A percentile compares a stretch with the other conserved stretches of the same genome.
These are phyloP conservation scores for Cyrtorhinus lividipennis DNA, from an alignment of 1,140 invertebrate genomes.

Conservation along the genomic window DNA sequence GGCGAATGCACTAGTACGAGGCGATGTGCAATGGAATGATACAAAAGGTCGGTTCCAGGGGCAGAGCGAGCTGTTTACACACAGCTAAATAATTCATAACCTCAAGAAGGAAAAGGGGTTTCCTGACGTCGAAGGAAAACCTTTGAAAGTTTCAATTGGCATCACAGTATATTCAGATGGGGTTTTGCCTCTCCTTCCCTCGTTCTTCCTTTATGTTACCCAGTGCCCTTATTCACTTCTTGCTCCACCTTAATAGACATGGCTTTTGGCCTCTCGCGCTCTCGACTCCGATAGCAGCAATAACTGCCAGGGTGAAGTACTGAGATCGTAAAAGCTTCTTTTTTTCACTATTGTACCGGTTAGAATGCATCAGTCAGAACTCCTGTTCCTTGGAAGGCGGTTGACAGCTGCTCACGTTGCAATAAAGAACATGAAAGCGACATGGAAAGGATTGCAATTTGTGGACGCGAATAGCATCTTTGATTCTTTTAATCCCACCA, in stretches of 20 bases:
- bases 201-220: background rate
- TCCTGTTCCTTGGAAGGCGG: too few species aligned
- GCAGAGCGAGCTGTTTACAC: background rate
- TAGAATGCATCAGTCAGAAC: too few species aligned
- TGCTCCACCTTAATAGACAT: background rate
- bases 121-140: background rate
- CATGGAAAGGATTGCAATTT: too few species aligned
- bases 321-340: too few species aligned
- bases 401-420: too few species aligned
- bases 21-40: background rate
- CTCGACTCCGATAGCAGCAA: too few species aligned
- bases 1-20: background rate
- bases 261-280: background rate
- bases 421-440: too few species aligned
- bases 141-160: conserved; percentile 17
- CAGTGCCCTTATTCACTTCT: background rate
- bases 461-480: too few species aligned
- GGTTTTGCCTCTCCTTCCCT: background rate
- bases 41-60: background rate
- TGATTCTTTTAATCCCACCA: too few species aligned
- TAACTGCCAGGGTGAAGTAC: too few species aligned
- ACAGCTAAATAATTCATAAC: conserved; percentile 14
- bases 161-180: conserved; percentile 5
- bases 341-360: too few species aligned
- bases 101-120: background rate